Base-by-base conservation (phyloP, 2,888 invertebrate species). In the Ephialtes manifestator region DNA sequence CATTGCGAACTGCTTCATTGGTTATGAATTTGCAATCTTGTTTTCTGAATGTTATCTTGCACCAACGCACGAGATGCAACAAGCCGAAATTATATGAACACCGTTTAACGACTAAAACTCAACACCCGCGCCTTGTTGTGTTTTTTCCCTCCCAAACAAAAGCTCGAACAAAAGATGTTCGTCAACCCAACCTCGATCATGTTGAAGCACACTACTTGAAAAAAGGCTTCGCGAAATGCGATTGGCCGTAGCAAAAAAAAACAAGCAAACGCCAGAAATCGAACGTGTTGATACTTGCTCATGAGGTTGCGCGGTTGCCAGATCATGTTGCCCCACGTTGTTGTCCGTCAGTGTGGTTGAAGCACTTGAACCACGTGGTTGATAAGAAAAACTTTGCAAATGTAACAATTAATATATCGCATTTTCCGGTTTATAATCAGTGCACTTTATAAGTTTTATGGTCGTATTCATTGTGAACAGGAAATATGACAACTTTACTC, bases 401-500 rank as follows among this genome's bases (percentile, higher is more conserved):
- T 24, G 68, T 75, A 24, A 20, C 55, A 82, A 85, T 85, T 82
- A 48, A 85, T 76, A 68, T 60, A 76, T 71, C 13, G 20, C 43
- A 74, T 46, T 65, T 71, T 58, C 24, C 20, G n/a, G 24, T 72
- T 60, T 24, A 15, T 10, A 8, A 67, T 70, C 18, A 46, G 28
- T 55, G 65, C 20, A 24, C 2, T 39, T 63, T 53, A 20, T 13
- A 51, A 68, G 10, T 67, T 39, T 1, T 55, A 13, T n/a, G 15
- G 15, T 60, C 15, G 18, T 18, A 18, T 72, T 11, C 46, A 43
- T 48, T 35, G 28, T 4, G 15, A 13, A 24, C 46, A 48, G 18
- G 20, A 65, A 70, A 74, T 11, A 91, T 91, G 90, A 87, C 88
- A 74, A 74, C 43, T 28, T 55, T 63, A 39, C 86, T 89, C 3